Percentiles rank a stretch among this genome's conserved stretches.
Conservation (phyloP, 2,113 vertebrate genomes). For the Engraulis encrasicolus region DNA sequence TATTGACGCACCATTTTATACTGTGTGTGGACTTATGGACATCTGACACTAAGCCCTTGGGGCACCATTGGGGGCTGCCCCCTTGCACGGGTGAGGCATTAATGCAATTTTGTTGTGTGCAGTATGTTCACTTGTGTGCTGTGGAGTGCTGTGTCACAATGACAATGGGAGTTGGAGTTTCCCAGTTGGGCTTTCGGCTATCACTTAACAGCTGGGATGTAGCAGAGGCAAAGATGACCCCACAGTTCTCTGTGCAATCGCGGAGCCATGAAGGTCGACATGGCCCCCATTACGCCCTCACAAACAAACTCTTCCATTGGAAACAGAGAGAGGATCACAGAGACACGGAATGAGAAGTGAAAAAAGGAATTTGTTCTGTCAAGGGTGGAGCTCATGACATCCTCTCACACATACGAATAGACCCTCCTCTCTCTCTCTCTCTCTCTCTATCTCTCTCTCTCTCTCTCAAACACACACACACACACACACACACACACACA, state of each 20-base stretch:
- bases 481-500: conserved; percentile 1
- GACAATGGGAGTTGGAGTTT: too few relatives aligned
- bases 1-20: too few relatives aligned
- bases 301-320: conserved; percentile 37
- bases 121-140: too few relatives aligned
- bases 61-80: too few relatives aligned
- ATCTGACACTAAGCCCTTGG: background rate
- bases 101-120: too few relatives aligned
- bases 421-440: too few relatives aligned
- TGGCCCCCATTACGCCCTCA: conserved; percentile 33
- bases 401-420: background rate
- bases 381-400: conserved; percentile 34
- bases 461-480: conserved; percentile 32
- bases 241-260: background rate
- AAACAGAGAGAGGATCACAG: conserved; percentile 12
- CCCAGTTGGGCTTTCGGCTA: too few relatives aligned
- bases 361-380: conserved; percentile 54
- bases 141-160: too few relatives aligned
- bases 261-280: conserved; percentile 60
- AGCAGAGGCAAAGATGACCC: conserved; percentile 15
- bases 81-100: too few relatives aligned
- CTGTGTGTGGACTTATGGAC: background rate
- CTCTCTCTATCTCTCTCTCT: conserved; percentile 27
- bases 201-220: background rate
- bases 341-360: conserved; percentile 42